These are phyloP conservation scores for Cheilosia vulpina DNA, from an alignment of 2,888 invertebrate species.

Conservation along the genomic window DNA sequence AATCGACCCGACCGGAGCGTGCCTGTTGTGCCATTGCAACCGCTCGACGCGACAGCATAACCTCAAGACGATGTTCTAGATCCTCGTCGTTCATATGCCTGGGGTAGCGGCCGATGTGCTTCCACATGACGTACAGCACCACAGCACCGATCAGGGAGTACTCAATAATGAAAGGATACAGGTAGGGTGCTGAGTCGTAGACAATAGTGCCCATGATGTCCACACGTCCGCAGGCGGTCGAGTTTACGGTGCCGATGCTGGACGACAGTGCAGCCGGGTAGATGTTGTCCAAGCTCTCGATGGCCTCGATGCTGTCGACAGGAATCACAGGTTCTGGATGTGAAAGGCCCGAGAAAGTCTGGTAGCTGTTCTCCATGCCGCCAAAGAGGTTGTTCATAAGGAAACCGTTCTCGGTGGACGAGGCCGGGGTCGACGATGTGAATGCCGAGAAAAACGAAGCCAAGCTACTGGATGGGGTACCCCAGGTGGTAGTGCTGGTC, in stretches of 20 bases:
- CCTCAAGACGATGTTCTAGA: slow-evolving; percentile 93
- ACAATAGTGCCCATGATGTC: slow-evolving; percentile 97
- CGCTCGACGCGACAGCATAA: slow-evolving; percentile 93
- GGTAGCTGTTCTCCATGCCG: slow-evolving; percentile 82
- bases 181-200: slow-evolving; percentile 95
- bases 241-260: slow-evolving; percentile 84
- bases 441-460: slow-evolving; percentile 80
- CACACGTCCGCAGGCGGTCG: slow-evolving; percentile 89
- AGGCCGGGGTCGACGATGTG: slow-evolving; percentile 78
- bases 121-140: slow-evolving; percentile 98
- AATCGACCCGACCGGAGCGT: slow-evolving; percentile 94
- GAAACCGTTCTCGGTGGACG: slow-evolving; percentile 80
- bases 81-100: slow-evolving; percentile 91
- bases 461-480: slow-evolving; percentile 60
- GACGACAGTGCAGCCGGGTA: slow-evolving; percentile 86
- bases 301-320: slow-evolving; percentile 82
- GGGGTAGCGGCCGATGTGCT: slow-evolving; percentile 95
- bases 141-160: slow-evolving; percentile 97
- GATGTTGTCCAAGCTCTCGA: slow-evolving; percentile 86
- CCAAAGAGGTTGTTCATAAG: slow-evolving; percentile 82
- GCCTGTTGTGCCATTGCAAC: slow-evolving; percentile 94
- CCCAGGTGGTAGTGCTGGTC: slow-evolving; percentile 62
- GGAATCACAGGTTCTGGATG: slow-evolving; percentile 81
- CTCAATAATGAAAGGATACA: slow-evolving; percentile 98
- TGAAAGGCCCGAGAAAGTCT: slow-evolving; percentile 82